These are phyloP conservation scores for Rhynchophorus ferrugineus DNA, from an alignment of 1,140 invertebrate genomes.

Conservation along the genomic window DNA sequence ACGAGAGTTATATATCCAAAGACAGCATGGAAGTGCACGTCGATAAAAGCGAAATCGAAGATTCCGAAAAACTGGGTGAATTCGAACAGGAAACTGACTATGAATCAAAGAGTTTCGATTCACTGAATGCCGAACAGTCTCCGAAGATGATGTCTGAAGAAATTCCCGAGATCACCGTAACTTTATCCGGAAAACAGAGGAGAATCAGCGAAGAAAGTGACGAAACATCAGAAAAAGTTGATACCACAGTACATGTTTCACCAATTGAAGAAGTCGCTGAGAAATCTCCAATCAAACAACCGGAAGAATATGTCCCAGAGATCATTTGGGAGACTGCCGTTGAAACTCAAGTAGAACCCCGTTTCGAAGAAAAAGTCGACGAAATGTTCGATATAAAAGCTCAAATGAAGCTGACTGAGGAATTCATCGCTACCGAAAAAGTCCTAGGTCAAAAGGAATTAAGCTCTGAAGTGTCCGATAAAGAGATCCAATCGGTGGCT, in stretches of 20 bases:
- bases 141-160: slow-evolving; percentile 28
- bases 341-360: slow-evolving; percentile 41
- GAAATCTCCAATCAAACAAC: slow-evolving; percentile 45
- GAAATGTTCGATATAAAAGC: slow-evolving; percentile 16
- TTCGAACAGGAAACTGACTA: slow-evolving; percentile 39
- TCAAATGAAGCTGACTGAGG: slow-evolving; percentile 11
- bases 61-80: slow-evolving; percentile 42
- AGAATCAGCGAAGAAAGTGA: slow-evolving; percentile 39
- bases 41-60: slow-evolving; percentile 47
- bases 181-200: slow-evolving; percentile 36
- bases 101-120: slow-evolving; percentile 32
- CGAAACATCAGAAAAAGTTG: slow-evolving; percentile 25
- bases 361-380: slow-evolving; percentile 32
- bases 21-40: slow-evolving; percentile 46
- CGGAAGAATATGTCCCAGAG: slow-evolving; percentile 51
- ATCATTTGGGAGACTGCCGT: slow-evolving; percentile 58
- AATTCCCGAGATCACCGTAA: slow-evolving; percentile 39
- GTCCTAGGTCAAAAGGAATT: slow-evolving; percentile 1
- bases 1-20: slow-evolving; percentile 34
- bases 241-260: slow-evolving; percentile 21
- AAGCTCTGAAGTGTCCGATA: too few relatives aligned
- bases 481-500: not conserved
- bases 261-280: slow-evolving; percentile 42
- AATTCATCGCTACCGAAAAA: slow-evolving; percentile 16
- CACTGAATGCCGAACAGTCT: slow-evolving; percentile 26